Percentiles rank a stretch among this genome's conserved stretches.
These are phyloP conservation scores for Erithacus rubecula DNA, from an alignment of 2,797 vertebrate species.

Conservation along the genomic window DNA sequence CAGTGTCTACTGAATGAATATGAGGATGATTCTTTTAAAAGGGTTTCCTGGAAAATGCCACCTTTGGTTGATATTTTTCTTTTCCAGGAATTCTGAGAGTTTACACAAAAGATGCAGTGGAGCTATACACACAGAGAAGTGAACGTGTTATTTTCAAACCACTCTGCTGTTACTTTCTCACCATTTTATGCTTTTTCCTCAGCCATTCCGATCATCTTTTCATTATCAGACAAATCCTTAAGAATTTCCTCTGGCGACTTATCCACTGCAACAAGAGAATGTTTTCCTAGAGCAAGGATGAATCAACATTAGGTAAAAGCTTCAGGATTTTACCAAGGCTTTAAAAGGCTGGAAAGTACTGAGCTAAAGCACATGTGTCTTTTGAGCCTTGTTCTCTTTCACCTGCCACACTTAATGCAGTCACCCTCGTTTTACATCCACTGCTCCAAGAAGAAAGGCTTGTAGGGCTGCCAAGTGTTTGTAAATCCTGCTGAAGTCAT, in stretches of 20 bases:
- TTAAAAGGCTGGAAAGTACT: conserved; percentile 13
- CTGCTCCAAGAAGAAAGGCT: background rate
- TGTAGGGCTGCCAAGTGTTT: background rate
- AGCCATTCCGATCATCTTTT: conserved; percentile 45
- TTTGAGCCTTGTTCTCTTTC: conserved; percentile 1
- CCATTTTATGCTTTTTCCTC: conserved; percentile 43
- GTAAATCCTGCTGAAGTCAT: background rate
- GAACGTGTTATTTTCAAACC: conserved; percentile 13
- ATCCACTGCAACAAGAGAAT: conserved; percentile 3
- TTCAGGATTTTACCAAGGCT: background rate
- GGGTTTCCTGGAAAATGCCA: conserved; percentile 35
- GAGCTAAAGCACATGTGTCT: background rate
- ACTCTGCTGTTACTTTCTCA: conserved; percentile 43
- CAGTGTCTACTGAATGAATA: background rate
- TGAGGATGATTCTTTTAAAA: conserved; percentile 25
- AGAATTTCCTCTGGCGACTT: conserved; percentile 55
- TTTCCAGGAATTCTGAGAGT: conserved; percentile 46
- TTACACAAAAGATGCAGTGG: conserved; percentile 51
- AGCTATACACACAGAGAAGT: conserved; percentile 3
- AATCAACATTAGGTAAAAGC: conserved; percentile 27
- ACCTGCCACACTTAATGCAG: background rate
- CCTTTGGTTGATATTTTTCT: conserved; percentile 22
- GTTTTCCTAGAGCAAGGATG: conserved; percentile 17
- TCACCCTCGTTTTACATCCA: background rate
- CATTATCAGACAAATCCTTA: conserved; percentile 62